phyloP scores from a whole-genome alignment of 2,888 invertebrate species.

The Atrina japonica region DNA sequence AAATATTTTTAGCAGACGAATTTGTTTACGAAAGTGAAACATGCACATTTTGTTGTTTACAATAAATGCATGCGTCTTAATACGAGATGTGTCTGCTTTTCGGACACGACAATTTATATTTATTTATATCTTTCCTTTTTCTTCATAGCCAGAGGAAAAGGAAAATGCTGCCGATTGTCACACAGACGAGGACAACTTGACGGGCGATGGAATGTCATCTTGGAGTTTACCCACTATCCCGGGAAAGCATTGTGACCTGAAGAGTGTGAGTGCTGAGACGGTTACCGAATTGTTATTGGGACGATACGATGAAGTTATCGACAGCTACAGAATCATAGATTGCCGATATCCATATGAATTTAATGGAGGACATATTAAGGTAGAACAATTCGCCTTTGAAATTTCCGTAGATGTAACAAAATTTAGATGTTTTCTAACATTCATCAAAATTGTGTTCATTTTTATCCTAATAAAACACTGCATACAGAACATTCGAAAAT shows the following conservation, averaged over 20 bases:
- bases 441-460: too few relatives aligned
- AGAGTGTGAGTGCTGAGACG: slow-evolving; percentile 74
- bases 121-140: too few relatives aligned
- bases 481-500: too few relatives aligned
- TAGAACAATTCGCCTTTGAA: slow-evolving; percentile 30
- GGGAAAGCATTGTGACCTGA: slow-evolving; percentile 76
- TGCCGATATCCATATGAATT: slow-evolving; percentile 98
- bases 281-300: slow-evolving; percentile 85
- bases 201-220: slow-evolving; percentile 31
- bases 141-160: too few relatives aligned
- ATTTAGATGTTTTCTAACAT: background rate
- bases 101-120: too few relatives aligned
- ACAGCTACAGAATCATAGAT: slow-evolving; percentile 91
- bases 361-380: slow-evolving; percentile 92
- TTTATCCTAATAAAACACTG: too few relatives aligned
- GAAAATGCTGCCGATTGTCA: too few relatives aligned
- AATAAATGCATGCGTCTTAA: too few relatives aligned
- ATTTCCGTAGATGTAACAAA: background rate
- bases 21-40: too few relatives aligned
- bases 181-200: slow-evolving; percentile 19
- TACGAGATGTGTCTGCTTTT: too few relatives aligned
- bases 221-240: slow-evolving; percentile 71
- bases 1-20: too few relatives aligned
- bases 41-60: too few relatives aligned
- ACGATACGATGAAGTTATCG: slow-evolving; percentile 85